A percentile compares a stretch with the other conserved stretches of the same genome.
Evolutionary conservation across 2,888 invertebrate species (phyloP).

Genomic region (Xestia rhomboidea): DNA sequence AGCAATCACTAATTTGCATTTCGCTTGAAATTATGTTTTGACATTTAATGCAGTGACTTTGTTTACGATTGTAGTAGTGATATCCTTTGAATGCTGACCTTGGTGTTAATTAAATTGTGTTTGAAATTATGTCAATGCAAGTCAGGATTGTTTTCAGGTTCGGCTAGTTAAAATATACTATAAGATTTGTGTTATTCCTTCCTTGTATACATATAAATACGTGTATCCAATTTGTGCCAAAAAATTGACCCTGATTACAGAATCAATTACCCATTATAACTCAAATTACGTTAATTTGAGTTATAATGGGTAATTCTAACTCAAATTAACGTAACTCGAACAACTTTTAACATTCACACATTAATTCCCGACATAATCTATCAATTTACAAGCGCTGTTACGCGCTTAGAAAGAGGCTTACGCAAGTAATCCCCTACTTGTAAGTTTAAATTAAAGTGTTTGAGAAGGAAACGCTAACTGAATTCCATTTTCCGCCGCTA

Average conservation of each 20-base stretch:
- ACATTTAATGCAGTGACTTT: slow-evolving; percentile 8
- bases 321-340: slow-evolving; percentile 4
- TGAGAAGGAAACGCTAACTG: slow-evolving; percentile 57
- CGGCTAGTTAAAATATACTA: background rate
- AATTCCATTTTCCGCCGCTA: slow-evolving; percentile 59
- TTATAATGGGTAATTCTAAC: too few relatives aligned
- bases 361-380: slow-evolving; percentile 44
- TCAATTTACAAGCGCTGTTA: slow-evolving; percentile 51
- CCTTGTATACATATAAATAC: background rate
- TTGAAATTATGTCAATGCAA: slow-evolving; percentile 10
- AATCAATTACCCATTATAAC: slow-evolving; percentile 10
- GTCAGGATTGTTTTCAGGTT: background rate
- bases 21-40: background rate
- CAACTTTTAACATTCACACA: slow-evolving; percentile 10
- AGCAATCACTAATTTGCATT: slow-evolving; percentile 25
- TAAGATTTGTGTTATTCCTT: background rate
- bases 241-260: background rate
- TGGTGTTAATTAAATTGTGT: background rate
- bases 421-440: slow-evolving; percentile 54
- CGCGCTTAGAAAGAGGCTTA: slow-evolving; percentile 47
- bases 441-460: slow-evolving; percentile 63
- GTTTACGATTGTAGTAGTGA: background rate
- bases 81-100: slow-evolving; percentile 2
- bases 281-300: too few relatives aligned
- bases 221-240: background rate